Conservation (phyloP, 2,888 invertebrate genomes). For the Myopa testacea region DNA sequence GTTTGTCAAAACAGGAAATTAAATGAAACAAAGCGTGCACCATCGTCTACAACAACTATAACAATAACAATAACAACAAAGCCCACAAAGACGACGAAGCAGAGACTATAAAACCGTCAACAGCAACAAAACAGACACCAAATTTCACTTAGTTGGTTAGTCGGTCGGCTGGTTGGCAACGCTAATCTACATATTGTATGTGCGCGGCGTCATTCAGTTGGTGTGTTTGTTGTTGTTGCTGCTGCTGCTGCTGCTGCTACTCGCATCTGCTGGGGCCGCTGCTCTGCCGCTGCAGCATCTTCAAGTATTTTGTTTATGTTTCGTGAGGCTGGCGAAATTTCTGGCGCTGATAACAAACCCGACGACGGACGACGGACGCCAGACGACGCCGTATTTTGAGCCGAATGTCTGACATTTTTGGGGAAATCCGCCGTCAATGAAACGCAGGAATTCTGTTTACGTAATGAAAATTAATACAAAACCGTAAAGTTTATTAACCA, state of each 20-base stretch:
- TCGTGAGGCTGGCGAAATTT: not conserved
- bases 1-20: conserved; percentile 28
- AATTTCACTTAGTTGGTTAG: conserved; percentile 21
- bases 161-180: not conserved
- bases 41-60: not conserved
- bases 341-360: not conserved
- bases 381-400: not conserved
- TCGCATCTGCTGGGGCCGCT: not conserved
- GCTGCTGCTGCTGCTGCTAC: not conserved
- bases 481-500: conserved; percentile 39
- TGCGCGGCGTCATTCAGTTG: not conserved
- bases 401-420: not conserved
- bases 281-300: not conserved
- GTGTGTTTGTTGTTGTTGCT: not conserved
- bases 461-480: conserved; percentile 15
- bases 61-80: not conserved
- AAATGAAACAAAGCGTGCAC: conserved; percentile 4
- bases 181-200: conserved; percentile 30
- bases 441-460: conserved; percentile 11
- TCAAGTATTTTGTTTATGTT: not conserved
- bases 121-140: not conserved
- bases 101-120: too few species aligned
- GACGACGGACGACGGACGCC: not conserved
- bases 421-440: conserved; percentile 13
- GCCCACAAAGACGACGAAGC: too few species aligned